Percentiles rank a stretch among this genome's conserved stretches.
Evolutionary conservation across 2,113 vertebrate genomes (phyloP).

Genomic region (Sphyrna mokarran): DNA sequence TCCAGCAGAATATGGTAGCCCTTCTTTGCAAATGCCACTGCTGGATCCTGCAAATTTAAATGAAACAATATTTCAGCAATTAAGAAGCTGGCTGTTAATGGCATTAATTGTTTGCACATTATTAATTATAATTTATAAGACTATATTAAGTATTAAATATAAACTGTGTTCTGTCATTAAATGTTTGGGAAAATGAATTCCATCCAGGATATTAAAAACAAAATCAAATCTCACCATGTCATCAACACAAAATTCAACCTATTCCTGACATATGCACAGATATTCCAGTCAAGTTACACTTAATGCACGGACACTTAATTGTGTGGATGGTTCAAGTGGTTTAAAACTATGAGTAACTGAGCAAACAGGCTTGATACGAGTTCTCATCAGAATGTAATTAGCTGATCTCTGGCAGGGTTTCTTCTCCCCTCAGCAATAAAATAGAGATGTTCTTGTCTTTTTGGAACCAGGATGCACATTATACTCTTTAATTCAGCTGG

Average conservation of each 20-base stretch:
- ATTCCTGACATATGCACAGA: background rate
- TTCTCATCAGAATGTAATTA: background rate
- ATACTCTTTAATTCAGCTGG: too few relatives aligned
- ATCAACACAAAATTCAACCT: background rate
- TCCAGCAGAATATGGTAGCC: constrained; percentile 72
- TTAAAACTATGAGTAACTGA: background rate
- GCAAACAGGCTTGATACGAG: too few relatives aligned
- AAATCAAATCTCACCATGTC: background rate
- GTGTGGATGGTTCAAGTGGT: background rate
- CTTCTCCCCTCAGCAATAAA: too few relatives aligned
- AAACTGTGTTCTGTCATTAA: background rate
- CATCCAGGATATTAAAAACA: constrained; percentile 1
- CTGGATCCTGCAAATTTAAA: constrained; percentile 57
- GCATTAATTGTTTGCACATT: background rate
- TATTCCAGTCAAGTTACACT: background rate
- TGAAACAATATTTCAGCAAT: background rate
- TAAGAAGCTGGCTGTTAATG: background rate
- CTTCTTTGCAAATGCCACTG: constrained; percentile 65
- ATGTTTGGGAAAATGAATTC: background rate
- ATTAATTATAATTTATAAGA: background rate
- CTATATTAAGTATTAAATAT: background rate
- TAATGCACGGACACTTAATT: background rate
- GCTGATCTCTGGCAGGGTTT: background rate
- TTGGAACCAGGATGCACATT: too few relatives aligned
- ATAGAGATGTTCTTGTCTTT: too few relatives aligned